Conservation (phyloP, 1,140 invertebrate species). For the Trichoplusia ni region DNA sequence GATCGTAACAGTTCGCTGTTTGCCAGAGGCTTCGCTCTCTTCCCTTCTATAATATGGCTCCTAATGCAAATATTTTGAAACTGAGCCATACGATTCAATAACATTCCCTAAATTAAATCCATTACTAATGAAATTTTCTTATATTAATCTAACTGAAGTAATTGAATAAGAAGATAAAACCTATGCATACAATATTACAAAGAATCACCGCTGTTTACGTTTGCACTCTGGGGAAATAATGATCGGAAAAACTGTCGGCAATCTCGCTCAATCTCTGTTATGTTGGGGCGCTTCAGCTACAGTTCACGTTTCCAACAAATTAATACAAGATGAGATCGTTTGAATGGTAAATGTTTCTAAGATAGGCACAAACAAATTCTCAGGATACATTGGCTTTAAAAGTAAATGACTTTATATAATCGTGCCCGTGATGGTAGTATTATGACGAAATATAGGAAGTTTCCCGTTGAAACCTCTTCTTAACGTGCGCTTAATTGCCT, state of each 20-base stretch:
- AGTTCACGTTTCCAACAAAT: conserved; percentile 16
- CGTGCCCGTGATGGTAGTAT: too few relatives aligned
- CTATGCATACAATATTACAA: conserved; percentile 13
- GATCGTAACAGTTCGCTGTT: conserved; percentile 10
- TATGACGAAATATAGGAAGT: too few relatives aligned
- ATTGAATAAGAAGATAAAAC: neutral
- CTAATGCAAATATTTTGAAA: conserved; percentile 23
- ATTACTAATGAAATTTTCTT: neutral
- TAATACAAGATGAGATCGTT: conserved; percentile 19
- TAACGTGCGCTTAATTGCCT: too few relatives aligned
- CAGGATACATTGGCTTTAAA: too few relatives aligned
- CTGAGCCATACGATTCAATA: neutral
- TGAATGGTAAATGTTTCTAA: conserved; percentile 10
- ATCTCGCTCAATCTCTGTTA: conserved; percentile 11
- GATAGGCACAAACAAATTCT: neutral
- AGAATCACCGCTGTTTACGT: conserved; percentile 14
- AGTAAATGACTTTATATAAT: too few relatives aligned
- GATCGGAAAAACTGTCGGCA: conserved; percentile 26
- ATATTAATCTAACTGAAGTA: neutral
- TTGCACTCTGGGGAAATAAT: conserved; percentile 35
- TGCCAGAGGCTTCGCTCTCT: conserved; percentile 11
- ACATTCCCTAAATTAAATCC: neutral
- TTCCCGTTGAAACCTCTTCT: too few relatives aligned
- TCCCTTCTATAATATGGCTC: neutral
- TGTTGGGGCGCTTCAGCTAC: neutral